Evolutionary conservation across 2,113 vertebrate species (phyloP), one percentile per base, ranked within the genome.

Genomic region (cat (Felis catus)): DNA sequence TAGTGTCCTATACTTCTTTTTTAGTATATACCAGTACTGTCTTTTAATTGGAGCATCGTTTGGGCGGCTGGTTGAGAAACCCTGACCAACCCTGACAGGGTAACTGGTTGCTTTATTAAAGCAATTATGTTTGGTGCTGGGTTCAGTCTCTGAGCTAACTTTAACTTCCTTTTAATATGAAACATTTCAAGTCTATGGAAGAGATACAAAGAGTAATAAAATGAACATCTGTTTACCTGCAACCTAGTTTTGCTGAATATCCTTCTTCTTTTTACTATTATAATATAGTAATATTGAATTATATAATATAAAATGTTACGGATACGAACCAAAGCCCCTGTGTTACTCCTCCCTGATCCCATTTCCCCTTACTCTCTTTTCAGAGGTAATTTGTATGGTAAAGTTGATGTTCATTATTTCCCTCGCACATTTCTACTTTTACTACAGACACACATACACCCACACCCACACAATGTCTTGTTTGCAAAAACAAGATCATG

Each of bases 241-340:
- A 45, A 39, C n/a, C 53, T 68, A 85, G 23, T 39, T 78, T 91
- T 95, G 53, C 41, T 96, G 51, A 91, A 65, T 97, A 93, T 96
- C 41, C 48, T 91, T 97, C 21, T 29, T 61, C 87, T 83, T 91
- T 81, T 16, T 96, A 61, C 41, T 92, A 85, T 94, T 86, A 53
- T 9, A 31, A 58, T 33, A 79, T 79, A 63, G 48, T 70, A 58
- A 51, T 61, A 45, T 74, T 74, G 51, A 68, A 51, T n/a, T 74
- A 83, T 31, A 5, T 48, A 68, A 86, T n/a, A 68, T 51, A 96
- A 91, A 95, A 65, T 89, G 45, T 88, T 88, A 53, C 0, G 1
- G 18, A 39, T 91, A 81, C 23, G 39, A 87, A 19, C 31, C 21
- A 78, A 86, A 51, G 33, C 39, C 53, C 65, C 74, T 21, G 0